phyloP scores from a whole-genome alignment of 53 echinoderm and acorn worm genomes.

The Pentamera pediparva region DNA sequence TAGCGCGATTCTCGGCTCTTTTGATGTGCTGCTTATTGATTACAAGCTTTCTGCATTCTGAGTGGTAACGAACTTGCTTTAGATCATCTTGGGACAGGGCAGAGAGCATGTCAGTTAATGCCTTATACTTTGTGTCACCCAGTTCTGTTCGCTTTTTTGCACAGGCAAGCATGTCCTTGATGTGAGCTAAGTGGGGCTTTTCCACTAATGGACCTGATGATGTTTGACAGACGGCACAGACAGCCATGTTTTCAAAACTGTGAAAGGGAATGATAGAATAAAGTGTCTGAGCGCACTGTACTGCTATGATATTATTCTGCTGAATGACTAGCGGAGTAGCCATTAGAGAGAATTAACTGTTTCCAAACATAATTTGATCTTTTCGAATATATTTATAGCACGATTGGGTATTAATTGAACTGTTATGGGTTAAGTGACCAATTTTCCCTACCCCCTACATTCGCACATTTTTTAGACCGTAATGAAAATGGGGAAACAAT shows the following conservation, averaged over 20 bases:
- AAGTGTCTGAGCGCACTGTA: too few relatives aligned
- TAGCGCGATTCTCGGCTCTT: background rate
- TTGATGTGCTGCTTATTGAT: constrained; percentile 2
- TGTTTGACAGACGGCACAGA: background rate
- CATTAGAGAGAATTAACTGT: too few relatives aligned
- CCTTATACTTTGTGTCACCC: background rate
- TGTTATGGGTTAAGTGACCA: too few relatives aligned
- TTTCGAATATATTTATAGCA: too few relatives aligned
- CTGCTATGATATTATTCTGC: too few relatives aligned
- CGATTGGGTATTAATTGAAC: too few relatives aligned
- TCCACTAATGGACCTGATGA: constrained; percentile 1
- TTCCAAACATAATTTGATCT: too few relatives aligned
- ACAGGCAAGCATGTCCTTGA: background rate
- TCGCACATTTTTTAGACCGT: too few relatives aligned
- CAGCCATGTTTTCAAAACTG: background rate
- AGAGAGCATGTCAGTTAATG: background rate
- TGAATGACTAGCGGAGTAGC: too few relatives aligned
- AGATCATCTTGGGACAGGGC: background rate
- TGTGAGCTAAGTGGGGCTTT: background rate
- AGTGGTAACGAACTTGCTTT: background rate
- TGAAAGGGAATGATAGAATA: background rate
- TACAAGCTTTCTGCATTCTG: constrained; percentile 6
- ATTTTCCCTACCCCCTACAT: too few relatives aligned
- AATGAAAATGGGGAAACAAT: too few relatives aligned
- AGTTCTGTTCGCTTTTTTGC: constrained; percentile 9